Evolutionary conservation across 2,888 invertebrate species (phyloP).

Genomic region (Aplocera efformata): DNA sequence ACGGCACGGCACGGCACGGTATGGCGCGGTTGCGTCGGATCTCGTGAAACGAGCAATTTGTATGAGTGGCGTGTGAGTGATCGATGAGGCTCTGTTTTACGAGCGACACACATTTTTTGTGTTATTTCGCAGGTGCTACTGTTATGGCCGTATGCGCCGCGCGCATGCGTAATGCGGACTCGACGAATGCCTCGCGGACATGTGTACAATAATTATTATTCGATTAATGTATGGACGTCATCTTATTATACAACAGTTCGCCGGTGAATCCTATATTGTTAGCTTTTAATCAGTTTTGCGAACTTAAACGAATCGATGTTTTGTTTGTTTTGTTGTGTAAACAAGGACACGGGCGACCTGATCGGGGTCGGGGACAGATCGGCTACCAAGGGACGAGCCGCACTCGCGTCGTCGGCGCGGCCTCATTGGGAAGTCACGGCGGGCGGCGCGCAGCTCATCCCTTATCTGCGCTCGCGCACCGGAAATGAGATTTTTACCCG

Average conservation of each 20-base stretch:
- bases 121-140: slow-evolving; percentile 39
- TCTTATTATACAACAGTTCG: background rate
- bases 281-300: background rate
- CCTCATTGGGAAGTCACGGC: slow-evolving; percentile 23
- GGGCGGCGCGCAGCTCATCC: slow-evolving; percentile 11
- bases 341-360: no score
- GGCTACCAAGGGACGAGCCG: no score
- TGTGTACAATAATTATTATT: slow-evolving; percentile 14
- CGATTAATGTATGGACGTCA: slow-evolving; percentile 11
- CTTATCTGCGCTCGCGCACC: slow-evolving; percentile 25
- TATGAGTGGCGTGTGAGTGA: slow-evolving; percentile 33
- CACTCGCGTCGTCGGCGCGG: background rate
- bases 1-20: no score
- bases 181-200: slow-evolving; percentile 8
- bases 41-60: slow-evolving; percentile 36
- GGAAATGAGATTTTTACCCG: slow-evolving; percentile 23
- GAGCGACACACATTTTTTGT: slow-evolving; percentile 40
- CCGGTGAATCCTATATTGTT: background rate
- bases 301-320: background rate
- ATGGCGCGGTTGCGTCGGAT: slow-evolving; percentile 22
- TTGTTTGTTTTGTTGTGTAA: no score
- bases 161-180: slow-evolving; percentile 15
- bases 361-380: no score
- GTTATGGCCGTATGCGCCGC: slow-evolving; percentile 13
- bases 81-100: slow-evolving; percentile 37